phyloP scores from a whole-genome alignment of 92 coral and sea anemone species.

The Plumapathes pennacea region DNA sequence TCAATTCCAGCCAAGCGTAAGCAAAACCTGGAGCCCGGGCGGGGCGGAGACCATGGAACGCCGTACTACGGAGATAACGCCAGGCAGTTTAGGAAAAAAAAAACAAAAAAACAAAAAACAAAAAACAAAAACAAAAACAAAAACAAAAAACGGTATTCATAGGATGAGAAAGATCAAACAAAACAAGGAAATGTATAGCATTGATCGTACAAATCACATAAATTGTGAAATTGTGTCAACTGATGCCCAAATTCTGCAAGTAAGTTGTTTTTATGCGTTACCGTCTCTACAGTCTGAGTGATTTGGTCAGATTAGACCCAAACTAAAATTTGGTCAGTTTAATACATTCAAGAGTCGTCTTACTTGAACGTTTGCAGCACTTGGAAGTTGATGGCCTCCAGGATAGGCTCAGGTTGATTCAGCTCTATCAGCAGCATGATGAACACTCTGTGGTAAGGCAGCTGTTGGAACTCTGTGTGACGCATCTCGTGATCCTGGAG shows the following conservation, averaged over 20 bases:
- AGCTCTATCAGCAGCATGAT: conserved; percentile 91
- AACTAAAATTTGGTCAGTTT: no score
- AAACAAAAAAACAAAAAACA: no score
- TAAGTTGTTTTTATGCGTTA: no score
- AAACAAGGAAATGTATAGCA: background rate
- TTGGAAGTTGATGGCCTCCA: conserved; percentile 96
- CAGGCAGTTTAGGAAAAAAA: background rate
- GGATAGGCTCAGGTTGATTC: conserved; percentile 96
- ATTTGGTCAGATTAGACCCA: no score
- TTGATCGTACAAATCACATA: no score
- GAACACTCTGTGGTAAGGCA: conserved; percentile 94
- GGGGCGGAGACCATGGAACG: conserved; percentile 95
- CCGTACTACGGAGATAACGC: conserved; percentile 54
- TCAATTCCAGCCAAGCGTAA: conserved; percentile 97
- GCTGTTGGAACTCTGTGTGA: conserved; percentile 97
- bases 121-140: no score
- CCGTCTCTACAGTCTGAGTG: no score
- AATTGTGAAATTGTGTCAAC: no score
- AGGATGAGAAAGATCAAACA: background rate
- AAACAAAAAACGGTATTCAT: background rate
- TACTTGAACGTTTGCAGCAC: conserved; percentile 65
- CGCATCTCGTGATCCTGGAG: conserved; percentile 98
- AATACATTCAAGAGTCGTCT: background rate
- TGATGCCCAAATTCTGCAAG: no score
- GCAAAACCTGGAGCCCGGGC: conserved; percentile 99